phyloP scores from a whole-genome alignment of 2,797 vertebrate species.

The Chelon auratus region DNA sequence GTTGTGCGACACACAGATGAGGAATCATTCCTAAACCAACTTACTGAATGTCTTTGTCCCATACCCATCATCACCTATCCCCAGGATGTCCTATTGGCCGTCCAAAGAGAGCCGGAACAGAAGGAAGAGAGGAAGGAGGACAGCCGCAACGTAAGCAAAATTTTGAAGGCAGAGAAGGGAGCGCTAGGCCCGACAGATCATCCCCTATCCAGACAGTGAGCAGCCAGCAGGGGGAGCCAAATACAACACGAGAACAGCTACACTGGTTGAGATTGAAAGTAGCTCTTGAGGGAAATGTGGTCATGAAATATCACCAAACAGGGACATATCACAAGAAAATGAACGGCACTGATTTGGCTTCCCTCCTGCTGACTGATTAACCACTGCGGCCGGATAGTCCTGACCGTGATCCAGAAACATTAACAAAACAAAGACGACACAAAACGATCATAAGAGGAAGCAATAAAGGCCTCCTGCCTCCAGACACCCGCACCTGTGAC shows the following conservation, averaged over 20 bases:
- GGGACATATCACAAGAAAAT: conserved; percentile 3
- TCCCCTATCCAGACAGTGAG: conserved; percentile 31
- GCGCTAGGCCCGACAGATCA: conserved; percentile 79
- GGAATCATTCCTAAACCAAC: conserved; percentile 91
- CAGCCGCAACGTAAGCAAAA: conserved; percentile 91
- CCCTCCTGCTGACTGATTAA: conserved; percentile 43
- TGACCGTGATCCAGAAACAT: conserved; percentile 33
- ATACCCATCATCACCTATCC: conserved; percentile 99
- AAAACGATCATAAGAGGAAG: conserved; percentile 56
- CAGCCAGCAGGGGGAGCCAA: conserved; percentile 61
- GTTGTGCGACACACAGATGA: conserved; percentile 41
- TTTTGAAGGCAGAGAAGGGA: conserved; percentile 88
- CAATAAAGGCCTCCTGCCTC: conserved; percentile 78
- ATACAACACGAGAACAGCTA: not conserved
- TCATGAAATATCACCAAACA: conserved; percentile 26
- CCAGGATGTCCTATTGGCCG: conserved; percentile 96
- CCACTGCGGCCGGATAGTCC: conserved; percentile 34
- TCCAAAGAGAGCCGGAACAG: conserved; percentile 84
- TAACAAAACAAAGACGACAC: conserved; percentile 66
- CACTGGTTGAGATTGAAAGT: not conserved
- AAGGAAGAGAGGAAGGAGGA: conserved; percentile 87
- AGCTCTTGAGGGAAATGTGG: conserved; percentile 42
- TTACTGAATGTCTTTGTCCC: conserved; percentile 99
- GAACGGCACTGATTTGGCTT: conserved; percentile 27
- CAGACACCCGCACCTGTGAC: conserved; percentile 3